Base-by-base conservation (phyloP, 1,140 invertebrate species). In the Teleopsis dalmanni region DNA sequence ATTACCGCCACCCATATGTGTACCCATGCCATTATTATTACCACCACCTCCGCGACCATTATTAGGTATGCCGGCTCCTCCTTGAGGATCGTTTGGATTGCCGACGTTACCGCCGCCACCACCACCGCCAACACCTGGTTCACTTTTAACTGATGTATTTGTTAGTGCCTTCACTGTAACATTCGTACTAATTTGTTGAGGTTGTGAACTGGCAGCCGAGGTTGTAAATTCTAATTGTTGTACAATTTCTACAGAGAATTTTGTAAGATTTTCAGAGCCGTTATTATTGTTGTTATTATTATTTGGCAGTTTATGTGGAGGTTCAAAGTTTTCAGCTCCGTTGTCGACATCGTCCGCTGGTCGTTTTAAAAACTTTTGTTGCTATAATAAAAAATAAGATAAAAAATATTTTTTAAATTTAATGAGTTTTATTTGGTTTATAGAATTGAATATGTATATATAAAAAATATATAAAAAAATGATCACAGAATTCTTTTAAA, bases 141-240 rank as follows among this genome's bases (percentile, higher is more conserved):
- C 83, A 58, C 84, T 87, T 56, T 88, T 88, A 35, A 87, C 82
- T 36, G 86, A 86, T 3, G 86, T 82, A 59, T 90, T 90, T 26
- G 87, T 84, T 45, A 90, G 75, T 1, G 89, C 85, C 63, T 91
- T 92, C 27, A 93, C 88, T 7, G 88, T 91, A n/a, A 93, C 88
- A 73, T 91, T 92, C 35, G 89, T 91, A 23, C 88, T 89, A 43
- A 91, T 91, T 64, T 89, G 88, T 58, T 91, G 88, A n/a, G 86
- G 82, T 58, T 87, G 85, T 7, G 85, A 85, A 63, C 85, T 85
- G 22, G 85, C 81, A 31, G 83, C 83, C 6, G 85, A 87, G 19
- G 85, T 86, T 21, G 87, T 90, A 59, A 92, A 92, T 57, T 90
- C 87, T 11, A 90, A 65, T 63, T 93, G 88, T 59, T 93, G 89